phyloP scores from a whole-genome alignment of 1,140 invertebrate genomes.

The Caenorhabditis brenneri region DNA sequence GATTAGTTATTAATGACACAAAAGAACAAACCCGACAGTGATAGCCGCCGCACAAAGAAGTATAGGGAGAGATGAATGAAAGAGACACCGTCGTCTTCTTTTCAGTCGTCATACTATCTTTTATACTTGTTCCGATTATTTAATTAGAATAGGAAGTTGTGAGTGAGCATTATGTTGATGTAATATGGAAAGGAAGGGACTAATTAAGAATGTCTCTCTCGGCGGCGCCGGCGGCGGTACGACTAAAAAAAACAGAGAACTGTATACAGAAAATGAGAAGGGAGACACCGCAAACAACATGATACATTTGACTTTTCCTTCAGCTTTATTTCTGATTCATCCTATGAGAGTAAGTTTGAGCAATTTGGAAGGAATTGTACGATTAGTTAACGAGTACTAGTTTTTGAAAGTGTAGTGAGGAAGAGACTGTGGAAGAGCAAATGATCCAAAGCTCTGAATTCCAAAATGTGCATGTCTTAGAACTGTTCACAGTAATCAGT shows the following conservation, averaged over 20 bases:
- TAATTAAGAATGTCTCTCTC: conserved; percentile 12
- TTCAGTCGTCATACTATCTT: background rate
- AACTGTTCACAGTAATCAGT: no score
- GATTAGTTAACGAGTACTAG: no score
- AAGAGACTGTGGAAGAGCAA: no score
- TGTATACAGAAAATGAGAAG: background rate
- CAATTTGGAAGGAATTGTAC: background rate
- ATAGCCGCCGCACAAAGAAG: background rate
- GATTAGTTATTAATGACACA: background rate
- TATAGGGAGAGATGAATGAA: background rate
- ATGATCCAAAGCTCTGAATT: no score
- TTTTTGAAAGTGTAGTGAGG: no score
- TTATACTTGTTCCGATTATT: conserved; percentile 5
- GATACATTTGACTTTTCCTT: conserved; percentile 49
- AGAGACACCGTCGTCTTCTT: no score
- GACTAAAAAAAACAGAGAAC: background rate
- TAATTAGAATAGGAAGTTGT: conserved; percentile 38
- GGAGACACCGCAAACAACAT: background rate
- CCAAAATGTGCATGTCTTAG: no score
- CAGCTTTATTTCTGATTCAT: background rate
- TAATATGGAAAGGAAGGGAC: background rate
- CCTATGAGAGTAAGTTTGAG: background rate
- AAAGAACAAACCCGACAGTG: background rate
- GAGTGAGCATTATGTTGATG: conserved; percentile 16
- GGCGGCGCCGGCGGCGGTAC: background rate